A percentile compares a stretch with the other conserved stretches of the same genome.
Conservation (phyloP, 2,888 invertebrate genomes). For the Athalia circularis region DNA sequence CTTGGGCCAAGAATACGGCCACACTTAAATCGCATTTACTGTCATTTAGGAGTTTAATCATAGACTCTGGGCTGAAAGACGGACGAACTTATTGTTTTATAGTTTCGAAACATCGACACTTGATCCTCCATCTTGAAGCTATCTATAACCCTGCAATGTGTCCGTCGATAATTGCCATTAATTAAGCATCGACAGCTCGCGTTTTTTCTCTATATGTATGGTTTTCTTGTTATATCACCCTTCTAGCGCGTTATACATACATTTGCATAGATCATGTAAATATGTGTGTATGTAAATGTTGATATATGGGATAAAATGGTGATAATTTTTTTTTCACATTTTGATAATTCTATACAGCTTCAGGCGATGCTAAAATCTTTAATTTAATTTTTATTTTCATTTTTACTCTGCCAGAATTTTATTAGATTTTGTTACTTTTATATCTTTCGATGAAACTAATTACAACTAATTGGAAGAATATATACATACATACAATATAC, state of each 20-base stretch:
- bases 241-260: neutral
- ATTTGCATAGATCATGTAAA: neutral
- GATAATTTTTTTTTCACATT: too few species aligned
- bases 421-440: neutral
- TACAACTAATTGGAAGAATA: constrained; percentile 4
- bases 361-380: too few species aligned
- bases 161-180: constrained; percentile 28
- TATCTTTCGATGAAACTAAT: neutral
- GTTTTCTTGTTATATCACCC: too few species aligned
- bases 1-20: constrained; percentile 15
- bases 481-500: neutral
- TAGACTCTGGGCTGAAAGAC: neutral
- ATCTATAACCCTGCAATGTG: constrained; percentile 27
- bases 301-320: too few species aligned
- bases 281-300: too few species aligned
- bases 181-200: constrained; percentile 35
- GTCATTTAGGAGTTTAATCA: constrained; percentile 17
- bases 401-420: neutral
- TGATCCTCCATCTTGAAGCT: neutral
- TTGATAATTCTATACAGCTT: too few species aligned
- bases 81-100: constrained; percentile 15
- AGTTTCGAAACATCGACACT: constrained; percentile 15
- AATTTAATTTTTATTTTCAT: neutral
- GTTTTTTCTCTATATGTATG: neutral
- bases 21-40: constrained; percentile 5